These are phyloP conservation scores for Aproaerema taeniolella DNA, from an alignment of 2,888 invertebrate genomes.

Conservation along the genomic window DNA sequence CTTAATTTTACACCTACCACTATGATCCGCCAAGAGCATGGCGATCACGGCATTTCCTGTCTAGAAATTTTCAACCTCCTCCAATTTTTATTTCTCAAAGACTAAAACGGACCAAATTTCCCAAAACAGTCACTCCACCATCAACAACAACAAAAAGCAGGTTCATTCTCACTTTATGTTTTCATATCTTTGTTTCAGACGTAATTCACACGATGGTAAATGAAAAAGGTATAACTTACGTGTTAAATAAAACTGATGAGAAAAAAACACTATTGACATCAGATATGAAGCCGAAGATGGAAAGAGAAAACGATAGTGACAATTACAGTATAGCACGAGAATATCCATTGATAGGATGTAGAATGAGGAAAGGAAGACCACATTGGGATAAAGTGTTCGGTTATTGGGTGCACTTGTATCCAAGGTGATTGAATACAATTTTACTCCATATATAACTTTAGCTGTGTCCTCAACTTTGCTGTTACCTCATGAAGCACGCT, in stretches of 20 bases:
- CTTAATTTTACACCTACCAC: too few species aligned
- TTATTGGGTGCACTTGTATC: conserved; percentile 70
- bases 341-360: conserved; percentile 58
- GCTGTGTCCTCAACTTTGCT: too few species aligned
- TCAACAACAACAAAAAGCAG: too few species aligned
- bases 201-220: conserved; percentile 2
- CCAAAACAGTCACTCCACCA: too few species aligned
- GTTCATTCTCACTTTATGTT: too few species aligned
- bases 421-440: conserved; percentile 58
- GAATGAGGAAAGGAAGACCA: conserved; percentile 60
- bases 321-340: conserved; percentile 40
- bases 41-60: too few species aligned
- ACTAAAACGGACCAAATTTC: too few species aligned
- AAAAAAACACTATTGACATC: conserved; percentile 47
- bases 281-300: conserved; percentile 35
- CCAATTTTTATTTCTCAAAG: too few species aligned
- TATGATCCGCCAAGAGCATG: too few species aligned
- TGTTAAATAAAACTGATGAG: conserved; percentile 28
- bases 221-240: conserved; percentile 26
- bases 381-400: conserved; percentile 68
- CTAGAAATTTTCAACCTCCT: too few species aligned
- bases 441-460: too few species aligned
- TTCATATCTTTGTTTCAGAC: conserved; percentile 2
- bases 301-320: conserved; percentile 30
- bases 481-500: too few species aligned